Conservation (phyloP, 2,113 vertebrate species). For the Halichoerus grypus region DNA sequence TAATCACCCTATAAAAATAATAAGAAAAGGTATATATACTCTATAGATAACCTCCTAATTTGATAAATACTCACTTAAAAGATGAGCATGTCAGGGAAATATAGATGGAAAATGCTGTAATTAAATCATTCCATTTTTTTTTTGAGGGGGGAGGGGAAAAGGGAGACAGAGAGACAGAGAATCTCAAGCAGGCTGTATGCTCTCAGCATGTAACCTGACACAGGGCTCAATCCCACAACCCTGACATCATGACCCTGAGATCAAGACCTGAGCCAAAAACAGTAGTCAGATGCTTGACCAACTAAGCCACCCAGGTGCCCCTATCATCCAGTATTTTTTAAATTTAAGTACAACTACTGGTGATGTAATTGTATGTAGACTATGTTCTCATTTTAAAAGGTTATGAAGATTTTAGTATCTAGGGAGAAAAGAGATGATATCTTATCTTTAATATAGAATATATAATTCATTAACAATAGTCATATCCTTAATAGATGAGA, state of each 20-base stretch:
- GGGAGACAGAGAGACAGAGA: background rate
- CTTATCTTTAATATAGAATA: background rate
- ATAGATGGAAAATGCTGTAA: background rate
- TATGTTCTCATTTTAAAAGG: background rate
- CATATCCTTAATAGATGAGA: background rate
- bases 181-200: background rate
- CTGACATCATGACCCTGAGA: background rate
- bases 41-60: conserved; percentile 9
- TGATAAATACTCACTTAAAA: background rate
- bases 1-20: conserved; percentile 66
- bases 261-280: background rate
- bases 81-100: background rate
- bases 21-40: conserved; percentile 34
- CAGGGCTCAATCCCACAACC: background rate
- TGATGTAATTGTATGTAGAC: background rate
- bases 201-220: background rate
- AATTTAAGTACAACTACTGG: background rate
- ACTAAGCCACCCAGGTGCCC: background rate
- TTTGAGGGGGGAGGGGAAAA: background rate
- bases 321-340: background rate
- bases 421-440: background rate
- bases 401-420: background rate
- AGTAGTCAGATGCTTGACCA: background rate
- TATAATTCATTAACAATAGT: background rate
- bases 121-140: background rate